Evolutionary conservation across 1,140 invertebrate genomes (phyloP).

Genomic region (Zaprionus africanus): DNA sequence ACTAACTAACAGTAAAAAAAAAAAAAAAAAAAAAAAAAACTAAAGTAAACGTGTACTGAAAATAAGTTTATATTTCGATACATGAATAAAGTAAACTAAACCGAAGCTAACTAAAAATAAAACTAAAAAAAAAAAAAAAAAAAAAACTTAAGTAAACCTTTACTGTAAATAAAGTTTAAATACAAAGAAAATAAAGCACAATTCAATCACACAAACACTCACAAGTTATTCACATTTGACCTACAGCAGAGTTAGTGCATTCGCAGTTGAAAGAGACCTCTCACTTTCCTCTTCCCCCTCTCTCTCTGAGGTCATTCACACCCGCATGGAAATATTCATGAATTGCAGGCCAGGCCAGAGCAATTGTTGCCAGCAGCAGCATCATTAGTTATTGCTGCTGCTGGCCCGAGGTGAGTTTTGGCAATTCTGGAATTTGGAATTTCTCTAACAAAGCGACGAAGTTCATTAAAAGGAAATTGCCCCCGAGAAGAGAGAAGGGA

Average conservation of each 20-base stretch:
- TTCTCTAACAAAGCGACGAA: neutral
- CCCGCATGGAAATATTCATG: neutral
- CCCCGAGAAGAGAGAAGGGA: neutral
- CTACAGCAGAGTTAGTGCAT: neutral
- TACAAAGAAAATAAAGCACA: neutral
- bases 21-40: no score
- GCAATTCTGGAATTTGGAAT: neutral
- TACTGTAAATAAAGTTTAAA: no score
- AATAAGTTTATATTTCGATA: no score
- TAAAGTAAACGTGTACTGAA: no score
- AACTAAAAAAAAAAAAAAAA: no score
- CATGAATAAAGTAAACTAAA: no score
- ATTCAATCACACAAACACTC: neutral
- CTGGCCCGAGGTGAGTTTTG: neutral
- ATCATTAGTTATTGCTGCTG: neutral
- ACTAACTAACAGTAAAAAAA: no score
- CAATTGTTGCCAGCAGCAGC: neutral
- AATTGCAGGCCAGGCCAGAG: neutral
- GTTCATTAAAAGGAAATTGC: conserved; percentile 3
- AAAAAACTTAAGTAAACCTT: no score
- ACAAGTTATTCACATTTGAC: conserved; percentile 5
- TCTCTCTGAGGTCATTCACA: conserved; percentile 5
- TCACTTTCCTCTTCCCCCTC: neutral
- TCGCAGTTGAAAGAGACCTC: neutral
- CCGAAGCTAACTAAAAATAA: no score